A percentile compares a stretch with the other conserved stretches of the same genome.
These are phyloP conservation scores for Tupaia chinensis DNA, from an alignment of 2,113 vertebrate species.

Conservation along the genomic window DNA sequence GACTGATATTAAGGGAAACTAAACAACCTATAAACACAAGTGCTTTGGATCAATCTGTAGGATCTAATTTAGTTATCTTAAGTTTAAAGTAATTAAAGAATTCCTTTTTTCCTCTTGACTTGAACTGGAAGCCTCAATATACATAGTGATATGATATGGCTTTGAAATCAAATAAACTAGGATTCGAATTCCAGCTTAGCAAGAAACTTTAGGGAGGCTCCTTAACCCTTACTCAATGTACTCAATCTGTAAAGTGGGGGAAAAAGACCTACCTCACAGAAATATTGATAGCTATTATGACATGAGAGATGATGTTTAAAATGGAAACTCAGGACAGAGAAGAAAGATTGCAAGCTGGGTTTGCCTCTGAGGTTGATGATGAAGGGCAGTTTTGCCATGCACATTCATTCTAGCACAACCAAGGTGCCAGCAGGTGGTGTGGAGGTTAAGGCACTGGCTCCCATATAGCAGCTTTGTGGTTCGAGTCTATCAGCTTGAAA, in stretches of 20 bases:
- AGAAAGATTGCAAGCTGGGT: background rate
- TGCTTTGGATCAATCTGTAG: background rate
- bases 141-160: background rate
- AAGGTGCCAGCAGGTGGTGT: background rate
- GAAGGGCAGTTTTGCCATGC: background rate
- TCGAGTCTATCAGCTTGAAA: too few relatives aligned
- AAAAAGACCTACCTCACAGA: background rate
- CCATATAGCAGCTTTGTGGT: too few relatives aligned
- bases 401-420: background rate
- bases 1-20: background rate
- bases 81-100: conserved; percentile 41
- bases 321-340: background rate
- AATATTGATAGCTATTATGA: background rate
- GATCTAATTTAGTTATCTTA: background rate
- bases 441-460: too few relatives aligned
- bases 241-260: background rate
- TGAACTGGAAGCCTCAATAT: conserved; percentile 23
- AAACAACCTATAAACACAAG: background rate
- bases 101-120: conserved; percentile 4
- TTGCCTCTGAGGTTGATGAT: background rate
- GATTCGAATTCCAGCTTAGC: background rate
- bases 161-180: conserved; percentile 37
- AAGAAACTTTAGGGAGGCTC: background rate
- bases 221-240: background rate
- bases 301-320: background rate